A percentile compares a stretch with the other conserved stretches of the same genome.
These are phyloP conservation scores for Brachyistius frenatus DNA, from an alignment of 2,113 vertebrate genomes.

Conservation along the genomic window DNA sequence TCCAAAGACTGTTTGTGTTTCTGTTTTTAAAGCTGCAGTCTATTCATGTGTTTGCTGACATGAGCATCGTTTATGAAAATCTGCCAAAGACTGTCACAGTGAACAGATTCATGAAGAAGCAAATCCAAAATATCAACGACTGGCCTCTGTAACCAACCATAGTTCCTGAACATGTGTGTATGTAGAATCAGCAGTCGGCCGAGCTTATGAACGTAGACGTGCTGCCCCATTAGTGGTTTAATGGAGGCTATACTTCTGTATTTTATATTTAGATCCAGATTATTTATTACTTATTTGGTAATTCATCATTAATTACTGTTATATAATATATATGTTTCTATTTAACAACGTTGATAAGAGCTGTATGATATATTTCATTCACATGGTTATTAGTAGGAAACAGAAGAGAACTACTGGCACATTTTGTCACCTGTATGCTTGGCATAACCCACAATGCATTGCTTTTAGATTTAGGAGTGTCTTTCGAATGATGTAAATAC, in stretches of 20 bases:
- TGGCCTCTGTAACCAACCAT: slow-evolving; percentile 23
- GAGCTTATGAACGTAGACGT: neutral
- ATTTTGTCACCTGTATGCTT: slow-evolving; percentile 54
- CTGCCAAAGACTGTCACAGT: slow-evolving; percentile 31
- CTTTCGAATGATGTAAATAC: slow-evolving; percentile 62
- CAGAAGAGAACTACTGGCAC: slow-evolving; percentile 25
- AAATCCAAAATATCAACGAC: neutral
- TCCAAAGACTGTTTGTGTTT: slow-evolving; percentile 8
- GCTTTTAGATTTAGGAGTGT: slow-evolving; percentile 53
- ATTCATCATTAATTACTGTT: neutral
- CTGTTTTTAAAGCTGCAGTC: slow-evolving; percentile 20
- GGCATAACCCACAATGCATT: slow-evolving; percentile 45
- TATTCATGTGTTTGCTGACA: slow-evolving; percentile 1
- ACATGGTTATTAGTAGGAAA: slow-evolving; percentile 14
- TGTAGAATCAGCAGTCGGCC: slow-evolving; percentile 13
- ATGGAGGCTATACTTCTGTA: slow-evolving; percentile 17
- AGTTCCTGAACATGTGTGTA: slow-evolving; percentile 24
- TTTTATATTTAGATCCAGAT: slow-evolving; percentile 15
- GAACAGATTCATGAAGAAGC: slow-evolving; percentile 4
- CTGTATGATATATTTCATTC: slow-evolving; percentile 34
- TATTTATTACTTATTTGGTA: slow-evolving; percentile 26
- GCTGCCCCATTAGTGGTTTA: slow-evolving; percentile 16
- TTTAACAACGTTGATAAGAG: slow-evolving; percentile 26
- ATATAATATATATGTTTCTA: slow-evolving; percentile 10
- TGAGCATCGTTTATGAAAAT: slow-evolving; percentile 15